phyloP scores from a whole-genome alignment of 2,888 invertebrate genomes.

The Trachelus tabidus region DNA sequence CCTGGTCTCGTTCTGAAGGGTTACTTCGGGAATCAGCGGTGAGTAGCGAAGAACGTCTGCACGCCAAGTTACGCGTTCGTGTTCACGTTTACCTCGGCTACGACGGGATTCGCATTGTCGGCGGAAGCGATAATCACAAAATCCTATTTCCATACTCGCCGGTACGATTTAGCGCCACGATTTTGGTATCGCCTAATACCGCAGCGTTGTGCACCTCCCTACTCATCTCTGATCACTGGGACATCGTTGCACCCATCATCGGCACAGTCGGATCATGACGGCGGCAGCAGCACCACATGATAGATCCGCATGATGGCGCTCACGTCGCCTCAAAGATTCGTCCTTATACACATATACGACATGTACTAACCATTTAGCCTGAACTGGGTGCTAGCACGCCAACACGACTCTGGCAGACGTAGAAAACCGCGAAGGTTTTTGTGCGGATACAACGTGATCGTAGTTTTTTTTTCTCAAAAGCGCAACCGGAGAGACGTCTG shows the following conservation, averaged over 20 bases:
- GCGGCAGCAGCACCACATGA: background rate
- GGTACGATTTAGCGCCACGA: too few species aligned
- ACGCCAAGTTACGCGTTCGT: too few species aligned
- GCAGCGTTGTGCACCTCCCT: too few species aligned
- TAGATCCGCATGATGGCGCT: background rate
- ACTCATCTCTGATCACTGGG: background rate
- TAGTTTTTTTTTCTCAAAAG: background rate
- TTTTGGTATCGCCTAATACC: too few species aligned
- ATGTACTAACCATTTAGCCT: background rate
- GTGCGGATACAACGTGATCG: background rate
- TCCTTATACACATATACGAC: background rate
- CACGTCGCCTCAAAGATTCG: background rate
- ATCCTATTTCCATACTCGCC: too few species aligned
- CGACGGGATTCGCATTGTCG: too few species aligned
- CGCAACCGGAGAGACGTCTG: background rate
- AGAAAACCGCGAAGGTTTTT: background rate
- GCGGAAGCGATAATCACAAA: too few species aligned
- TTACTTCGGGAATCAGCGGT: too few species aligned
- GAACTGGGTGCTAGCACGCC: background rate
- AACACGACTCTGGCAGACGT: conserved; percentile 1
- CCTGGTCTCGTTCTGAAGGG: too few species aligned
- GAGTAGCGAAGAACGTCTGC: too few species aligned
- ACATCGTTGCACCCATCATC: background rate
- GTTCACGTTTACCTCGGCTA: too few species aligned
- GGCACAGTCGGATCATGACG: background rate